Base-by-base conservation (phyloP, 2,113 vertebrate species). In the Garra rufa region DNA sequence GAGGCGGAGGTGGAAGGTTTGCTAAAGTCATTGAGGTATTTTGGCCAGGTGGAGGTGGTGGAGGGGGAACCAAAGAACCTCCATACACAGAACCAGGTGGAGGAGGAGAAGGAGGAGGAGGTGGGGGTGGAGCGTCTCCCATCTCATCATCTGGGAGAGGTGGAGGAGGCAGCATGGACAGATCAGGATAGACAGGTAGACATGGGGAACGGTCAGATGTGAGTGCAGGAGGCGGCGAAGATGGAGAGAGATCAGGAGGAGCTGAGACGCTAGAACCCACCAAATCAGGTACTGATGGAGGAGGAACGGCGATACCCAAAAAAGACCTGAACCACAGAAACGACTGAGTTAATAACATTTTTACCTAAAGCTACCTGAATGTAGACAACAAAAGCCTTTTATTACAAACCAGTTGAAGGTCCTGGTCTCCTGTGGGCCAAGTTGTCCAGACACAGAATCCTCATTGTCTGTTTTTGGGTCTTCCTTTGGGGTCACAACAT, bases 291-390 rank as follows among this genome's bases (percentile, higher is more conserved):
- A 95, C 90, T 11, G 92, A 92, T 7, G 95, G 94, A 0, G 90
- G 91, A 50, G 93, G 86, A 63, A 95, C 95, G 1, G 94, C 93
- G 44, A 95, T 92, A 70, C 94, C 94, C 1, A 87, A 57, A 76
- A 76, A 89, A 83, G 91, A 86, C 57, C 93, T 95, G 86, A 5
- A 65, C 82, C 6, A 63, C 11, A 80, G 15, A 52, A 28, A 41
- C 21, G 24, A 69, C 1, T 14, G 34, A n/a, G 67, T 43, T 43
- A 1, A 43, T 26, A 74, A 24, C 70, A 44, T 73, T 4, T 38
- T 17, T 26, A 38, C 34, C 30, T 1, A 52, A n/a, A 76, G 3
- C 8, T n/a, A 2, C n/a, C 52, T 57, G 21, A 57, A 57, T 57
- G n/a, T 57, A n/a, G 21, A 57, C 8, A 76, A 15, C 8, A 30